phyloP scores from a whole-genome alignment of 2,888 invertebrate species.

The Thalpophila matura region DNA sequence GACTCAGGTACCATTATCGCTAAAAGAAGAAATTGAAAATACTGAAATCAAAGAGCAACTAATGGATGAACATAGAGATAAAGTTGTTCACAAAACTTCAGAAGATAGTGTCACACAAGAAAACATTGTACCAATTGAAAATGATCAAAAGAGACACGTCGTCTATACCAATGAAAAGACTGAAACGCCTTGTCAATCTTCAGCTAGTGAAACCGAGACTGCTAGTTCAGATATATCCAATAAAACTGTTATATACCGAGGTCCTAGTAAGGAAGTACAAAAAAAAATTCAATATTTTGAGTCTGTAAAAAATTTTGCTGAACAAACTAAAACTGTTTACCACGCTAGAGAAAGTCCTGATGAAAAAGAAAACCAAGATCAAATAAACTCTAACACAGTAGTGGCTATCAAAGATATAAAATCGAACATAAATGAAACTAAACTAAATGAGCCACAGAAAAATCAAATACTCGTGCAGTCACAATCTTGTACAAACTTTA shows the following conservation, averaged over 20 bases:
- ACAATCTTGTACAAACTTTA: constrained; percentile 94
- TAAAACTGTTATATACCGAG: constrained; percentile 92
- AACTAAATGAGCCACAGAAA: constrained; percentile 69
- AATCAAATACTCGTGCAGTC: constrained; percentile 89
- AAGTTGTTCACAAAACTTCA: constrained; percentile 10
- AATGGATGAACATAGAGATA: constrained; percentile 39
- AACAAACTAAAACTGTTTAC: constrained; percentile 86
- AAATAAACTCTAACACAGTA: constrained; percentile 46
- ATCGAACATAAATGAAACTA: constrained; percentile 66
- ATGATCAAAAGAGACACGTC: constrained; percentile 72
- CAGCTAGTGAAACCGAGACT: constrained; percentile 93
- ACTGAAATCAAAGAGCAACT: constrained; percentile 81
- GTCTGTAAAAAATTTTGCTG: constrained; percentile 90
- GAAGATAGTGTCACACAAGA: constrained; percentile 12
- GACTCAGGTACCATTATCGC: constrained; percentile 61
- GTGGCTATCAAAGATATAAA: constrained; percentile 28
- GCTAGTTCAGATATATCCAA: constrained; percentile 94
- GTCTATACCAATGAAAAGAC: constrained; percentile 75
- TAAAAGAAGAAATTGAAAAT: constrained; percentile 91
- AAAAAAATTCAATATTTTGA: constrained; percentile 96
- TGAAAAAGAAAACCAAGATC: constrained; percentile 82
- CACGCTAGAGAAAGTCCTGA: constrained; percentile 89
- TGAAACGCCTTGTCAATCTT: constrained; percentile 82
- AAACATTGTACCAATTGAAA: constrained; percentile 19
- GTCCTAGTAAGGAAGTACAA: constrained; percentile 92